A percentile compares a stretch with the other conserved stretches of the same genome.
Evolutionary conservation across 2,888 invertebrate genomes (phyloP).

Genomic region (Venusia cambrica): DNA sequence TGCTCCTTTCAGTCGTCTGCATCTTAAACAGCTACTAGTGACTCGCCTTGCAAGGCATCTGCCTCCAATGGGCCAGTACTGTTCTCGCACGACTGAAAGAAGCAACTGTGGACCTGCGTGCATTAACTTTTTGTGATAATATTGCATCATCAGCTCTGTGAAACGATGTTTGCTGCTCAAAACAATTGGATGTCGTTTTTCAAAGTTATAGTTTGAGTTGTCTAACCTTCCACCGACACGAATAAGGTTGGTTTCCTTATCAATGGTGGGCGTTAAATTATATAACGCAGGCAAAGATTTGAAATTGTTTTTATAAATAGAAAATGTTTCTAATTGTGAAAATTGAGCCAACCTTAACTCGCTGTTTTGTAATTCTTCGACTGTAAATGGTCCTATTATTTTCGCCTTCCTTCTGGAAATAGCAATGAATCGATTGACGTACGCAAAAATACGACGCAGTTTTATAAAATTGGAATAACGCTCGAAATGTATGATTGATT

Average conservation of each 20-base stretch:
- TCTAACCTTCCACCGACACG: slow-evolving; percentile 3
- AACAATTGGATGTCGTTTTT: slow-evolving; percentile 2
- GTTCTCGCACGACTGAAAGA: slow-evolving; percentile 6
- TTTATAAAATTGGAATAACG: neutral
- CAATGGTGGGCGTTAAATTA: slow-evolving; percentile 6
- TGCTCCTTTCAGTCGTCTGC: slow-evolving; percentile 10
- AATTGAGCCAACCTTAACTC: slow-evolving; percentile 2
- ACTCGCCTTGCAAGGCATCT: slow-evolving; percentile 1
- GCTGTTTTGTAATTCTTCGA: slow-evolving; percentile 1
- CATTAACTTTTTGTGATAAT: slow-evolving; percentile 8
- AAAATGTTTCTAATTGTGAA: slow-evolving; percentile 2
- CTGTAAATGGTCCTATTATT: slow-evolving; percentile 5
- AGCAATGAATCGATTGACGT: neutral
- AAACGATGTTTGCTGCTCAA: slow-evolving; percentile 1
- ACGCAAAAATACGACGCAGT: slow-evolving; percentile 1
- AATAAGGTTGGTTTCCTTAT: neutral
- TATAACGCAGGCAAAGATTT: slow-evolving; percentile 4
- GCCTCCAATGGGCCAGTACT: slow-evolving; percentile 9
- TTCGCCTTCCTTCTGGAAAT: slow-evolving; percentile 1
- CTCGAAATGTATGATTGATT: neutral
- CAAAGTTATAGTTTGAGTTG: neutral
- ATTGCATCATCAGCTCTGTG: slow-evolving; percentile 4
- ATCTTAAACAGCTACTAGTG: neutral
- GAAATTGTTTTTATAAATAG: neutral
- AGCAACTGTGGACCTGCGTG: slow-evolving; percentile 10